Evolutionary conservation across 2,888 invertebrate genomes (phyloP).

Genomic region (Nemoura dubitans): DNA sequence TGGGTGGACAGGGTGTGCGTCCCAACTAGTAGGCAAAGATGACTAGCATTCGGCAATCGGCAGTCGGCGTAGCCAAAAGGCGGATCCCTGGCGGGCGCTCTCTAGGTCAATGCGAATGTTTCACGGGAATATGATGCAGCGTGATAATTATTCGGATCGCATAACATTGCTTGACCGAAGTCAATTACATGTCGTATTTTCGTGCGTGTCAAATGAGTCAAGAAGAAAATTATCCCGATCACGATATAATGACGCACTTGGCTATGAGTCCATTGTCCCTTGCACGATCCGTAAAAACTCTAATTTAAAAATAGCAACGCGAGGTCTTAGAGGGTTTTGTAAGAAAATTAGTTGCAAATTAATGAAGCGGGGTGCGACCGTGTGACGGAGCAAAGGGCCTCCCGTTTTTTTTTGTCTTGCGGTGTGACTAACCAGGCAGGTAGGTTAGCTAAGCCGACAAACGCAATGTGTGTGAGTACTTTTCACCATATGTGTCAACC

Average conservation of each 20-base stretch:
- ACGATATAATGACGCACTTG: not conserved
- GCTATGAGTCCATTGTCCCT: not conserved
- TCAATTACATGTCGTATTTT: not conserved
- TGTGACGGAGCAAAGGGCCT: not conserved
- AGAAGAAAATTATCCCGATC: not conserved
- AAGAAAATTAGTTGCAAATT: not conserved
- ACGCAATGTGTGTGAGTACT: not conserved
- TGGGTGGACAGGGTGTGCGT: not conserved
- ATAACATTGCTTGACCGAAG: not conserved
- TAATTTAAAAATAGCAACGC: not conserved
- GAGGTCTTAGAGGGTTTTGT: not conserved
- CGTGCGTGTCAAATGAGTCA: not conserved
- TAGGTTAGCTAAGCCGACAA: not conserved
- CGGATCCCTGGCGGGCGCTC: not conserved
- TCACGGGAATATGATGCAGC: not conserved
- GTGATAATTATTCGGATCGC: not conserved
- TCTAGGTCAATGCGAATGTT: not conserved
- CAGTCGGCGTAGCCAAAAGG: not conserved
- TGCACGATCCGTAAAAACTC: not conserved
- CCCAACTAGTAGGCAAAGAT: not conserved
- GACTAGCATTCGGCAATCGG: constrained; percentile 2
- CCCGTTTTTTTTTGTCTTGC: not conserved
- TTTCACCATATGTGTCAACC: too few relatives aligned
- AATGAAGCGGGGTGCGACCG: too few relatives aligned
- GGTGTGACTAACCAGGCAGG: not conserved